These are phyloP conservation scores for Tachysurus vachellii DNA, from an alignment of 2,113 vertebrate genomes.

Conservation along the genomic window DNA sequence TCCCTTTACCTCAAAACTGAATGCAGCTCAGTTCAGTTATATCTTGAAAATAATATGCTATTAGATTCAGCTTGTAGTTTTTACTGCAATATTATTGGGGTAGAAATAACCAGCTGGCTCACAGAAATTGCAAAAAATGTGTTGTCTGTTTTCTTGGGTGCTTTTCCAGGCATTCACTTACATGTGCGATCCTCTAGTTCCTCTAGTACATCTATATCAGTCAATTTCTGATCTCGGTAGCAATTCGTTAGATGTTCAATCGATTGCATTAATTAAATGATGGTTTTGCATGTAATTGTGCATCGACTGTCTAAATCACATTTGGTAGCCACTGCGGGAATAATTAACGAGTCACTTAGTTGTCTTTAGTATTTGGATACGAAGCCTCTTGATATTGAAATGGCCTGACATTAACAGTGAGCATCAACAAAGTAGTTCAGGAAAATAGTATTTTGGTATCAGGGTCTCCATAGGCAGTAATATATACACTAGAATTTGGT, in stretches of 20 bases:
- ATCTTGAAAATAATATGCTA: slow-evolving; percentile 5
- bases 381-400: background rate
- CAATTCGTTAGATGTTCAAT: background rate
- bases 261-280: slow-evolving; percentile 14
- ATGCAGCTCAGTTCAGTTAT: background rate
- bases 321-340: background rate
- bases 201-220: background rate
- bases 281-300: background rate
- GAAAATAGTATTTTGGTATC: slow-evolving; percentile 1
- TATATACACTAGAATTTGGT: background rate
- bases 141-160: background rate
- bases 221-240: too few species aligned
- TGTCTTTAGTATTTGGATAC: background rate
- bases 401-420: background rate
- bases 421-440: background rate
- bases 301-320: background rate
- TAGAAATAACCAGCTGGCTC: background rate
- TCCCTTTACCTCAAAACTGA: background rate
- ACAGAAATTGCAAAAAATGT: background rate
- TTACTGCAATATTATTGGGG: background rate
- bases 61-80: background rate
- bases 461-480: slow-evolving; percentile 2
- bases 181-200: background rate
- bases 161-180: background rate
- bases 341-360: background rate